Evolutionary conservation across 2,888 invertebrate species (phyloP).

Genomic region (Perithous albicinctus): DNA sequence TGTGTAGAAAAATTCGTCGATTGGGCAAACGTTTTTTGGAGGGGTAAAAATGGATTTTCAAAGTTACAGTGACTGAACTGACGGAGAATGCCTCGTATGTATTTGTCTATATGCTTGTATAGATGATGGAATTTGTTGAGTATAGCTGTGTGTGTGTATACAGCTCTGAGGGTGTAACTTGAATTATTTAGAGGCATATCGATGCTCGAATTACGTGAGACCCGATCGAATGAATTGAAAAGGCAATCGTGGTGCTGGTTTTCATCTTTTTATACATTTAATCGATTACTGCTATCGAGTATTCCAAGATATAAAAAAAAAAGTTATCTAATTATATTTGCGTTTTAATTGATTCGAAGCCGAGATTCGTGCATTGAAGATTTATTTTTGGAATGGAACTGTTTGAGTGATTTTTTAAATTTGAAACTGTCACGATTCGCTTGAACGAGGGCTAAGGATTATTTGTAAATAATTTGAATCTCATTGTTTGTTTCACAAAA

Average conservation of each 20-base stretch:
- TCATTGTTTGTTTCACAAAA: too few relatives aligned
- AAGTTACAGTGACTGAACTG: too few relatives aligned
- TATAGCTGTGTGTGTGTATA: constrained; percentile 4
- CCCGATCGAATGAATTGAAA: constrained; percentile 28
- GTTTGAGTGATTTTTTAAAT: too few relatives aligned
- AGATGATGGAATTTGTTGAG: not conserved
- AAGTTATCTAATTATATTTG: not conserved
- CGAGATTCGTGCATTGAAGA: too few relatives aligned
- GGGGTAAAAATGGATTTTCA: too few relatives aligned
- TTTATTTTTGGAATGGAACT: too few relatives aligned
- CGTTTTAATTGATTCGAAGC: too few relatives aligned
- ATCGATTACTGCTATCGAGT: not conserved
- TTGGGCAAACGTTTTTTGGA: too few relatives aligned
- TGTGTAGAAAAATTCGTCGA: too few relatives aligned
- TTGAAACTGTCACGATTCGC: too few relatives aligned
- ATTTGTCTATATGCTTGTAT: constrained; percentile 6
- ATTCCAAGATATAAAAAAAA: not conserved
- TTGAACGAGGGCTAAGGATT: too few relatives aligned
- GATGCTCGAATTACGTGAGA: constrained; percentile 46
- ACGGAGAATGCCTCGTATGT: constrained; percentile 15
- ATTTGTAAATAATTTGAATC: too few relatives aligned
- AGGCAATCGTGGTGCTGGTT: not conserved
- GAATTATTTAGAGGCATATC: constrained; percentile 62
- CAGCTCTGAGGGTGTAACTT: constrained; percentile 10
- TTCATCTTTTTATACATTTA: not conserved